These are phyloP conservation scores for Bovichtus variegatus DNA, from an alignment of 2,797 vertebrate genomes.

Conservation along the genomic window DNA sequence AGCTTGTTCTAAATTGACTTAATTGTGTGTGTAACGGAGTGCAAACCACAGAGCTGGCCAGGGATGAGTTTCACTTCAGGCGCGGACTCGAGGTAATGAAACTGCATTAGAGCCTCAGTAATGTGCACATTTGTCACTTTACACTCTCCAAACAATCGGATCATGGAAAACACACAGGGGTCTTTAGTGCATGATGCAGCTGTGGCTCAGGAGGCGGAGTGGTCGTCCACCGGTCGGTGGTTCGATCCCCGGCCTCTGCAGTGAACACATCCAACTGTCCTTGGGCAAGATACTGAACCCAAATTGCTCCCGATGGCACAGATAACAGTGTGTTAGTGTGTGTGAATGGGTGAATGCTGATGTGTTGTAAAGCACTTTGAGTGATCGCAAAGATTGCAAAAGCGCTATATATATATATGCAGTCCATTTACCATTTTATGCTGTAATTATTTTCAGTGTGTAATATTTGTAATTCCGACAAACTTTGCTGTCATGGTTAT, in stretches of 20 bases:
- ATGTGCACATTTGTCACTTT: constrained; percentile 54
- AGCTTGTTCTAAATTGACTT: constrained; percentile 60
- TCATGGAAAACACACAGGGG: background rate
- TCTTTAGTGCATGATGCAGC: background rate
- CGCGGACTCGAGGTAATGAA: constrained; percentile 46
- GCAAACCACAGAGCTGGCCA: constrained; percentile 21
- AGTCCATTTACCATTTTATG: too few relatives aligned
- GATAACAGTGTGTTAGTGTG: too few relatives aligned
- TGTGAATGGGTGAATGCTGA: too few relatives aligned
- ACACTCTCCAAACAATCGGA: constrained; percentile 28
- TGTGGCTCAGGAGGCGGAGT: too few relatives aligned
- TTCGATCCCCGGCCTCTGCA: too few relatives aligned
- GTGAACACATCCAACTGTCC: too few relatives aligned
- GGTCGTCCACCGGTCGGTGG: too few relatives aligned
- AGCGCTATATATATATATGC: too few relatives aligned
- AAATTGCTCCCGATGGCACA: too few relatives aligned
- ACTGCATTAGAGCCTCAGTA: constrained; percentile 33
- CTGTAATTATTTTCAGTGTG: background rate
- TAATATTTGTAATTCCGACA: background rate
- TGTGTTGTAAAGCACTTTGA: too few relatives aligned
- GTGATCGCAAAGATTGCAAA: too few relatives aligned
- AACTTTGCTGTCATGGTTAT: background rate
- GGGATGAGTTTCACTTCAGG: constrained; percentile 40
- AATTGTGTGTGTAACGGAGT: constrained; percentile 49
- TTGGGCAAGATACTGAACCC: too few relatives aligned